phyloP scores from a whole-genome alignment of 2,113 vertebrate species.

The Thinocorus orbignyianus region DNA sequence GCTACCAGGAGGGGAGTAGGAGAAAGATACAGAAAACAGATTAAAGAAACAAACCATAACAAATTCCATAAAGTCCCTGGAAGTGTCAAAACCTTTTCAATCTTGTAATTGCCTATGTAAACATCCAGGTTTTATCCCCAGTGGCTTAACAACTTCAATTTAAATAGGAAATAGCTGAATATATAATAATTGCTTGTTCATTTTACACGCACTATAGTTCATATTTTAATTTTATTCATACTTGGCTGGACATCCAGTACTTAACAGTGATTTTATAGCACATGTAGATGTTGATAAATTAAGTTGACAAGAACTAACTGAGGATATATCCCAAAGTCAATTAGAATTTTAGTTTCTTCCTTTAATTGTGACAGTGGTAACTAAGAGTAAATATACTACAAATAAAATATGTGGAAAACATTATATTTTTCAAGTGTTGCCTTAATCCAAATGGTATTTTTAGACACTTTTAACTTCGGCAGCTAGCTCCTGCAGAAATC shows the following conservation, averaged over 20 bases:
- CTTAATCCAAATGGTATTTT: neutral
- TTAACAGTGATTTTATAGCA: neutral
- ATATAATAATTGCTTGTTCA: conserved; percentile 26
- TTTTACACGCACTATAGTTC: neutral
- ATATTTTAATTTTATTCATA: conserved; percentile 36
- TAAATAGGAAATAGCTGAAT: conserved; percentile 41
- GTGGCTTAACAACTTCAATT: conserved; percentile 29
- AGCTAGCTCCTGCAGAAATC: neutral
- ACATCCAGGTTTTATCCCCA: conserved; percentile 33
- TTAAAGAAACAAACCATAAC: neutral
- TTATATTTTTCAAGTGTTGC: neutral
- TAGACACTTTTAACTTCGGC: neutral
- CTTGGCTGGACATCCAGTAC: neutral
- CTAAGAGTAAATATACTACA: neutral
- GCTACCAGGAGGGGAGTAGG: neutral
- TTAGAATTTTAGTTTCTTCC: conserved; percentile 18
- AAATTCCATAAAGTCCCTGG: neutral
- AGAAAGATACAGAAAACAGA: neutral
- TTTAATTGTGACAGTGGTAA: conserved; percentile 5
- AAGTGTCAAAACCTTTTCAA: conserved; percentile 9
- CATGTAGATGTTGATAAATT: conserved; percentile 8
- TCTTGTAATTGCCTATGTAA: conserved; percentile 25
- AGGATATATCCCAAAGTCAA: neutral
- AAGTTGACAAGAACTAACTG: conserved; percentile 11
- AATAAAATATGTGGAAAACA: neutral